These are phyloP conservation scores for Triplophysa tibetana DNA, from an alignment of 2,113 vertebrate species.

Conservation along the genomic window DNA sequence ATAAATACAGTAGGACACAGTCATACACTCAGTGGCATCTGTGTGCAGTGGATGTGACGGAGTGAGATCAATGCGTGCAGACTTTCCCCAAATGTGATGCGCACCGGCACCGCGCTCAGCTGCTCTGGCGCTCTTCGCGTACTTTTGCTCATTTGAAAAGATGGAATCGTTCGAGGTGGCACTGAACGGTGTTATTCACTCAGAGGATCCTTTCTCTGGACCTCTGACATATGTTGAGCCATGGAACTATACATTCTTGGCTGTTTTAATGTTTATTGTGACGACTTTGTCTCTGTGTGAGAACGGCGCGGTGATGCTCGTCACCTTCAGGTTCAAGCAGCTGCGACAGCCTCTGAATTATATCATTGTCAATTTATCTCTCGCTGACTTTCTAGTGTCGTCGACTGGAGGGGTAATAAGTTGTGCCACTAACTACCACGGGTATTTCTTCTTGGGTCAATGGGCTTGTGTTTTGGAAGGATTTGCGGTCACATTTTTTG, in stretches of 20 bases:
- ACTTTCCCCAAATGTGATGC: not conserved
- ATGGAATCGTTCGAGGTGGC: slow-evolving; percentile 71
- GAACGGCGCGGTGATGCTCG: slow-evolving; percentile 86
- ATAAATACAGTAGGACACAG: not conserved
- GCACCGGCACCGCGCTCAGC: not conserved
- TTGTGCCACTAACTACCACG: slow-evolving; percentile 81
- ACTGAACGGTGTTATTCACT: slow-evolving; percentile 71
- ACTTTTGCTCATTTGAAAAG: not conserved
- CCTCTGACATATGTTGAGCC: slow-evolving; percentile 76
- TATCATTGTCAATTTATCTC: slow-evolving; percentile 84
- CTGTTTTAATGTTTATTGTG: slow-evolving; percentile 83
- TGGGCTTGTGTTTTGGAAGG: slow-evolving; percentile 88
- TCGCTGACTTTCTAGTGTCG: slow-evolving; percentile 87
- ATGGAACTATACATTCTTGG: slow-evolving; percentile 86
- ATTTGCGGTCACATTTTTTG: slow-evolving; percentile 89
- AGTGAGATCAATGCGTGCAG: not conserved
- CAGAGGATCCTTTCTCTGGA: slow-evolving; percentile 74
- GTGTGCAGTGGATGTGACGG: not conserved
- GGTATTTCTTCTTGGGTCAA: slow-evolving; percentile 85
- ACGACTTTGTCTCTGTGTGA: slow-evolving; percentile 81
- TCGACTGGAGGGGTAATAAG: slow-evolving; percentile 82
- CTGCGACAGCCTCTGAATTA: slow-evolving; percentile 86
- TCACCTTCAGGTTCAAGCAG: slow-evolving; percentile 83
- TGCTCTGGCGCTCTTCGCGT: not conserved
- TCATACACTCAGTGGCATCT: not conserved